Evolutionary conservation across 2,888 invertebrate species (phyloP), one percentile per base, ranked within the genome.

Genomic region (Ichneumon xanthorius): DNA sequence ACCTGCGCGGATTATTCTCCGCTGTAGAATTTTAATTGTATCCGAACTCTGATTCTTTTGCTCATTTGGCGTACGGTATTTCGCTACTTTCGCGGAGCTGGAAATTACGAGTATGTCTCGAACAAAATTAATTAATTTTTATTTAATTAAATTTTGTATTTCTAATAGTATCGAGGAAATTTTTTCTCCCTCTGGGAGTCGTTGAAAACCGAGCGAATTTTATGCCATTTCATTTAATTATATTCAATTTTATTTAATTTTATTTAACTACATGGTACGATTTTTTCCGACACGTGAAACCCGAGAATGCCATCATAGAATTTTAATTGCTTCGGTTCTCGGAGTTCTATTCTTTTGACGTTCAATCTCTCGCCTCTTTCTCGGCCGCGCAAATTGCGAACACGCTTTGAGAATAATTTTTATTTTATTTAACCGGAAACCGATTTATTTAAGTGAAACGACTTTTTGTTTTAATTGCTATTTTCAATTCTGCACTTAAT

Each of bases 241-340:
- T 14, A 14, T 14, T 3, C 37, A 37, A 37, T 37, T 37, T 2
- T 0, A 9, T 37, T 37, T 45, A 14, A 45, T 45, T 45, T 11
- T 14, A 14, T 45, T 45, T 45, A 45, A 11, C 1, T 45, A 45
- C 45, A 14, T 45, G 4, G 45, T 4, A 40, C 2, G 40, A 2
- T 40, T 11, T 40, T 45, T 45, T 14, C 45, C 45, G 40, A 40
- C 70, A 65, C 72, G 65, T 71, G 67, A 82, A 72, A 65, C 26
- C 67, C 63, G 50, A 79, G 26, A 58, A 30, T 33, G 4, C 11
- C 30, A 1, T 26, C 45, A 45, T 45, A 16, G 16, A 61, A 61
- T 61, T 61, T 33, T 33, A 30, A 61, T 61, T 61, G 30, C 16
- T 61, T 14, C 61, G 26, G 71, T 48, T 65, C 30, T 37, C 48